These are phyloP conservation scores for Cyanocitta stelleri DNA, from an alignment of 2,113 vertebrate genomes.

Conservation along the genomic window DNA sequence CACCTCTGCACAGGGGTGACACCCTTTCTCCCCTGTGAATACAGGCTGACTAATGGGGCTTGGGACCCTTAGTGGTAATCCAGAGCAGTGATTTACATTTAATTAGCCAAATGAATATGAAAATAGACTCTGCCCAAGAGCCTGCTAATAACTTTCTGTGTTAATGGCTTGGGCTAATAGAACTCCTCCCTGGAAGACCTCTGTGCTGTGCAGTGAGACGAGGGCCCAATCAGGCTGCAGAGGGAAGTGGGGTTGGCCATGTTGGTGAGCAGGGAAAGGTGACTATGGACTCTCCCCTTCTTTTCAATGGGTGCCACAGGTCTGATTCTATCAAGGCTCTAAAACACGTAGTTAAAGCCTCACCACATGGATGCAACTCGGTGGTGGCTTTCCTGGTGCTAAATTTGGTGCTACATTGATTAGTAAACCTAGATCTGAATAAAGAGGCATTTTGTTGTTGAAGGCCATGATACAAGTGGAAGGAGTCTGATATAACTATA, in stretches of 20 bases:
- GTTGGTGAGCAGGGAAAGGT: not conserved
- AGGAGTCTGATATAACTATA: not conserved
- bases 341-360: fast-evolving
- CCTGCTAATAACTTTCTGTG: conserved; percentile 18
- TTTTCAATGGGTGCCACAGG: not conserved
- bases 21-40: not conserved
- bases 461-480: not conserved
- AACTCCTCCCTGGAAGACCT: not conserved
- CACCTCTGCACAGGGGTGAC: not conserved
- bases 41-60: not conserved
- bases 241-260: not conserved
- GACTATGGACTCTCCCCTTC: not conserved
- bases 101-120: conserved; percentile 36
- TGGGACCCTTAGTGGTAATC: not conserved
- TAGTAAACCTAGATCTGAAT: not conserved
- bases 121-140: conserved; percentile 48
- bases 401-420: not conserved
- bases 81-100: not conserved
- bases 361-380: fast-evolving
- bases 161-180: not conserved
- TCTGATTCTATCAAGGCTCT: not conserved
- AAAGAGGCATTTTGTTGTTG: not conserved
- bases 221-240: not conserved
- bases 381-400: not conserved
- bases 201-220: fast-evolving